Base-by-base conservation (phyloP, 2,888 invertebrate genomes). In the Drosophila gaucha region DNA sequence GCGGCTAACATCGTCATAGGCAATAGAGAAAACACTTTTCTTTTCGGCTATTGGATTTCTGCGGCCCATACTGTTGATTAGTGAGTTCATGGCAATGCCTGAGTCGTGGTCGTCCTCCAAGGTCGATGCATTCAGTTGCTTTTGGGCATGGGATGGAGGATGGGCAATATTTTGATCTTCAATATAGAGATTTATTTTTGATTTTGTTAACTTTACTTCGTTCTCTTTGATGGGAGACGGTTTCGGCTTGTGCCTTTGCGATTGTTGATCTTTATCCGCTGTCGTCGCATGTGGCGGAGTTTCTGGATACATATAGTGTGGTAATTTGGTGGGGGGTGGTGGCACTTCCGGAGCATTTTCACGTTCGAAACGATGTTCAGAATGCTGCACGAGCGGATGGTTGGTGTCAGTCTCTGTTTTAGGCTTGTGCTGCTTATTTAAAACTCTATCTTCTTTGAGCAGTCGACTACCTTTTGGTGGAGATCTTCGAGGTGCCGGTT, bases 21-120 rank as follows among this genome's bases (percentile, higher is more conserved):
- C 97, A 76, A 98, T 98, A 6, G 97, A 97, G 89, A 98, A 98
- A 26, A 98, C 95, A 89, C 97, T 97, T 90, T 97, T 97, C 92
- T 97, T 98, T 86, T 97, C 97, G 4, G 95, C 94, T 66, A 95
- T 95, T 16, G 95, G 94, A 82, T 95, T 93, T 67, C 95, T 92
- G 67, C 94, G 94, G 8, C 94, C 93, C 84, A 94, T 93, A 65
- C 93, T 93, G 44, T 93, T 92, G 63, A 94, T 92, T 16, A 92
- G 60, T 0, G 94, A 94, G 50, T 95, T 94, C 93, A 96, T 94
- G 6, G 95, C 95, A 73, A 96, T 96, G 0, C 96, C 96, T 1
- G 96, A 95, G 89, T 96, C 96, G 31, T 93, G 93, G 86, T 96
- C 95, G 84, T 96, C 95, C 75, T 95, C 95, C 67, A 92, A 73